Conservation (phyloP, 30 jellyfish, hydroid and myxozoan genomes). For the Cassiopea andromeda region DNA sequence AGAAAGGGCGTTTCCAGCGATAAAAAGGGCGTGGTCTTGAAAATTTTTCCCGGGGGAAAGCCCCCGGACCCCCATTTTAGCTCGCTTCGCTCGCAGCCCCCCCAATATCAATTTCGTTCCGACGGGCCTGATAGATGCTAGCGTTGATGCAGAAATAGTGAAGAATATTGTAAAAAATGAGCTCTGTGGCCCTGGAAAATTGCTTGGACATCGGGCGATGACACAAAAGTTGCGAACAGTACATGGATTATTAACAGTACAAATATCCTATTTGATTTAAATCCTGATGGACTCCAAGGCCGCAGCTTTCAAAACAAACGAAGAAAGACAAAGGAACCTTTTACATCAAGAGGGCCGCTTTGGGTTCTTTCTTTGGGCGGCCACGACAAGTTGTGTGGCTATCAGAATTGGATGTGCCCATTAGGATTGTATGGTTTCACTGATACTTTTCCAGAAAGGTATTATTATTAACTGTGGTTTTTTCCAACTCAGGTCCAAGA, state of each 20-base stretch:
- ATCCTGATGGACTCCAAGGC: not conserved
- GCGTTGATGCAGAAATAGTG: conserved; percentile 2
- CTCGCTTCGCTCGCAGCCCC: too few species aligned
- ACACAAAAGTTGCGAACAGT: conserved; percentile 23
- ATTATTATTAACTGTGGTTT: conserved; percentile 33
- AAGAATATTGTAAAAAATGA: conserved; percentile 43
- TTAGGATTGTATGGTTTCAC: conserved; percentile 67
- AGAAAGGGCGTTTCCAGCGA: too few species aligned
- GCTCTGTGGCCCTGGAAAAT: conserved; percentile 39
- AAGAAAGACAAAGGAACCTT: not conserved
- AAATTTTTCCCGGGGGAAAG: too few species aligned
- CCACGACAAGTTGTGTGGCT: conserved; percentile 68
- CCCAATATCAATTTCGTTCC: too few species aligned
- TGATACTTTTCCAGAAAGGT: conserved; percentile 57
- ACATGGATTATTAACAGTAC: conserved; percentile 40
- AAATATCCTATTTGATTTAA: too few species aligned
- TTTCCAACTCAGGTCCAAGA: conserved; percentile 32
- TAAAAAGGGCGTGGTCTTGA: too few species aligned
- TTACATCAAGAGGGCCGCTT: not conserved
- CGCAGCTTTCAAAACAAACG: not conserved
- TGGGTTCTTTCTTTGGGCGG: conserved; percentile 37
- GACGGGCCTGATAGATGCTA: too few species aligned
- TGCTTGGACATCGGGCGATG: conserved; percentile 63
- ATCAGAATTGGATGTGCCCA: conserved; percentile 56
- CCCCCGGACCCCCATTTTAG: too few species aligned